These are phyloP conservation scores for Shinisaurus crocodilurus DNA, from an alignment of 2,113 vertebrate species.

Conservation along the genomic window DNA sequence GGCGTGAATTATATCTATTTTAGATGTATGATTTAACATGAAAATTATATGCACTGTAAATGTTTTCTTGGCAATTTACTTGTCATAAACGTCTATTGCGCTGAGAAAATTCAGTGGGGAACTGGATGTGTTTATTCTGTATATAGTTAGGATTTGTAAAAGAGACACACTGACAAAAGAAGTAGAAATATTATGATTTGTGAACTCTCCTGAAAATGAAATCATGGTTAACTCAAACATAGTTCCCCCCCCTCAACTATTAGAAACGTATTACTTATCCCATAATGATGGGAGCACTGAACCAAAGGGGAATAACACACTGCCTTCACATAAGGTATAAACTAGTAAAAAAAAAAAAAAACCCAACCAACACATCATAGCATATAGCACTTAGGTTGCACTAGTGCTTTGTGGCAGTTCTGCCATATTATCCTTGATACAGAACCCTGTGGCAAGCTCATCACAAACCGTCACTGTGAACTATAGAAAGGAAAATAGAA, in stretches of 20 bases:
- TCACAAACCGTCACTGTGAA: neutral
- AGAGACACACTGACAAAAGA: conserved; percentile 67
- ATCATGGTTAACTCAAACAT: conserved; percentile 55
- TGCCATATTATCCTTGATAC: neutral
- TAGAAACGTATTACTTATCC: neutral
- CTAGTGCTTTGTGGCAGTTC: neutral
- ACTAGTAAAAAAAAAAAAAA: neutral
- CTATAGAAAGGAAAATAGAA: neutral
- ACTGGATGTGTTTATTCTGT: conserved; percentile 62
- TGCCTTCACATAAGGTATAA: neutral
- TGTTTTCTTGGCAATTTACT: conserved; percentile 74
- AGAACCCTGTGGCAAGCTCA: neutral
- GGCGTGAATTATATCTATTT: conserved; percentile 44
- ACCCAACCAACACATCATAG: neutral
- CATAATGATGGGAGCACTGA: neutral
- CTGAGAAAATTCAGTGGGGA: conserved; percentile 50
- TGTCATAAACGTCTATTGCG: conserved; percentile 71
- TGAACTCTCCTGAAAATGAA: conserved; percentile 48
- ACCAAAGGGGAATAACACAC: neutral
- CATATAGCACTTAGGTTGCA: neutral
- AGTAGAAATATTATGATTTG: conserved; percentile 71
- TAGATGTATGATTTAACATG: conserved; percentile 67
- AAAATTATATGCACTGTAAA: conserved; percentile 71
- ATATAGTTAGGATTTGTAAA: conserved; percentile 62
- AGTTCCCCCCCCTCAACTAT: neutral